These are phyloP conservation scores for Etheostoma perlongum DNA, from an alignment of 2,797 vertebrate genomes.

Conservation along the genomic window DNA sequence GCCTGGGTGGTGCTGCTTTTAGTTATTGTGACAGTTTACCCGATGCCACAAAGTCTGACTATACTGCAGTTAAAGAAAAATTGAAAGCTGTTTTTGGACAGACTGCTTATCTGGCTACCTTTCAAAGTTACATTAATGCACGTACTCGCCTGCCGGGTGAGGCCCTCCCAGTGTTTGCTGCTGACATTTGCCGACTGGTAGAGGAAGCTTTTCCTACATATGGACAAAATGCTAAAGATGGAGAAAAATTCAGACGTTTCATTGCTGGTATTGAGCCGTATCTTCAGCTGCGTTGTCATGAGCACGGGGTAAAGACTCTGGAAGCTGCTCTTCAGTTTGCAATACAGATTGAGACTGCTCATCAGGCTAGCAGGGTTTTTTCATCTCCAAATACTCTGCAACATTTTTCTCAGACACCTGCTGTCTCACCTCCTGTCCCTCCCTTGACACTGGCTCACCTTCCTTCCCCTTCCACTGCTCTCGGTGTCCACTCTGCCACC, in stretches of 20 bases:
- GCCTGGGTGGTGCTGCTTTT: too few relatives aligned
- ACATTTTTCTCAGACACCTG: background rate
- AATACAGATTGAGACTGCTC: too few relatives aligned
- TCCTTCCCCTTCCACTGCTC: background rate
- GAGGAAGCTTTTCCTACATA: background rate
- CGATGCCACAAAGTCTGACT: too few relatives aligned
- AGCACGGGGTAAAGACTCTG: too few relatives aligned
- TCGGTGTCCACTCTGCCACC: background rate
- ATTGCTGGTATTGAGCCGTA: constrained; percentile 1
- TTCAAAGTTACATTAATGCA: background rate
- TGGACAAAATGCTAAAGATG: constrained; percentile 2
- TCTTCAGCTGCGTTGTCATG: background rate
- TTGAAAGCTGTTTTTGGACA: background rate
- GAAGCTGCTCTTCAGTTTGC: too few relatives aligned
- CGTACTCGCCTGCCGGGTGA: background rate
- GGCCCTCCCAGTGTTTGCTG: background rate
- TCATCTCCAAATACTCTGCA: too few relatives aligned
- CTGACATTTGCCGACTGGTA: too few relatives aligned
- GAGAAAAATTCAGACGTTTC: background rate
- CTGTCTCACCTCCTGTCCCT: background rate
- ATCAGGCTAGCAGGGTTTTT: too few relatives aligned
- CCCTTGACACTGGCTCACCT: background rate
- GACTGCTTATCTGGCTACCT: background rate
- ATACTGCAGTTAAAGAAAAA: too few relatives aligned
- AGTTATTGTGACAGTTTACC: too few relatives aligned